These are phyloP conservation scores for Archegozetes longisetosus DNA, from an alignment of 1,140 invertebrate genomes.

Conservation along the genomic window DNA sequence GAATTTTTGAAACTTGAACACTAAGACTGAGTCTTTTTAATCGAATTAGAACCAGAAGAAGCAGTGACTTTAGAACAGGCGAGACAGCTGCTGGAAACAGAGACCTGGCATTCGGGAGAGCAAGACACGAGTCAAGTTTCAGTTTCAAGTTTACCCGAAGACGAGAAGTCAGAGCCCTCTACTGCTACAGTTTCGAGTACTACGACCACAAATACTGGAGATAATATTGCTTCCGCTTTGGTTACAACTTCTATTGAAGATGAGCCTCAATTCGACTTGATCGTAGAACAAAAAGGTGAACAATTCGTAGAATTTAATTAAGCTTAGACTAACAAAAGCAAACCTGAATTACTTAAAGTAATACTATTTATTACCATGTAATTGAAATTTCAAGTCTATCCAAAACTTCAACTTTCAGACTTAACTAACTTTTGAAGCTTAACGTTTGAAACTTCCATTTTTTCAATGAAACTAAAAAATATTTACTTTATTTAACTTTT, in stretches of 20 bases:
- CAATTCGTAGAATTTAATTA: neutral
- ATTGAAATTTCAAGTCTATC: too few relatives aligned
- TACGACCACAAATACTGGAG: constrained; percentile 7
- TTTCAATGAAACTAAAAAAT: too few relatives aligned
- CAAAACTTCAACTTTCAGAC: too few relatives aligned
- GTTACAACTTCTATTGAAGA: neutral
- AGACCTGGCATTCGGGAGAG: constrained; percentile 22
- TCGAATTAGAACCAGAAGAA: too few relatives aligned
- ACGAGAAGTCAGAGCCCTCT: constrained; percentile 22
- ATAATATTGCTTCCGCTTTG: constrained; percentile 1
- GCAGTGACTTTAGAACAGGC: neutral
- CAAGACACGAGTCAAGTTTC: constrained; percentile 25
- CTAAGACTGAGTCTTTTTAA: too few relatives aligned
- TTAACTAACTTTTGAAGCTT: too few relatives aligned
- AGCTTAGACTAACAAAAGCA: neutral
- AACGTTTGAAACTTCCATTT: too few relatives aligned
- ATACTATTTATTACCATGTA: too few relatives aligned
- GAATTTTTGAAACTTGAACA: neutral
- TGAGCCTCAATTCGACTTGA: constrained; percentile 7
- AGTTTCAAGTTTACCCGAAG: constrained; percentile 23
- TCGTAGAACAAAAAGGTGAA: constrained; percentile 16
- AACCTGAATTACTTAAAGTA: constrained; percentile 1
- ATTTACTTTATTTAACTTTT: too few relatives aligned
- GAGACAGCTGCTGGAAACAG: constrained; percentile 16
- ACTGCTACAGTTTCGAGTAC: constrained; percentile 19